phyloP scores from a whole-genome alignment of 2,888 invertebrate species.

The Drosophila siamana region DNA sequence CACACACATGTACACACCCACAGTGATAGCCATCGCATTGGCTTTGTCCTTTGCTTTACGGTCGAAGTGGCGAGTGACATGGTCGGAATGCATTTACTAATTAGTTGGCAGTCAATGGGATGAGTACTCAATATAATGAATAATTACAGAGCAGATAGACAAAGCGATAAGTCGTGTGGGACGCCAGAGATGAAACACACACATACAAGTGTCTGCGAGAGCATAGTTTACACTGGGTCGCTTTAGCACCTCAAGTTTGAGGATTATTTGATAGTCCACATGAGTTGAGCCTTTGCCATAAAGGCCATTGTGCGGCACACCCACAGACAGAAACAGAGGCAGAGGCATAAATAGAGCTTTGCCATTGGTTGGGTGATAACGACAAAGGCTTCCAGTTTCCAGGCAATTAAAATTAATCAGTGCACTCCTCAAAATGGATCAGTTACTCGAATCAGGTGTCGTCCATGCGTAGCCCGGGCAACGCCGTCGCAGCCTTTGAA shows the following conservation, averaged over 20 bases:
- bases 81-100: slow-evolving; percentile 45
- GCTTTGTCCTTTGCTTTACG: slow-evolving; percentile 28
- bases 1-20: neutral
- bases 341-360: neutral
- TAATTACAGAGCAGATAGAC: slow-evolving; percentile 28
- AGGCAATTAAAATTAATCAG: slow-evolving; percentile 1
- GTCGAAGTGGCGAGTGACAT: slow-evolving; percentile 5
- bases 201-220: neutral
- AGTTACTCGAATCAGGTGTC: neutral
- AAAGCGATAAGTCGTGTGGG: neutral
- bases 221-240: neutral
- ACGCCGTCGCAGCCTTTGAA: neutral
- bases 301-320: neutral
- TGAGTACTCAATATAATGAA: slow-evolving; percentile 16
- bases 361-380: neutral
- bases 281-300: neutral
- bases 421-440: neutral
- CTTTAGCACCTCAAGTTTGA: neutral
- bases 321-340: neutral
- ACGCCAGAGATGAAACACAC: neutral
- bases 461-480: neutral
- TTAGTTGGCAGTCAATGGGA: slow-evolving; percentile 28
- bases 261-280: neutral
- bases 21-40: neutral
- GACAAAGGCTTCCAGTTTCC: neutral